A percentile compares a stretch with the other conserved stretches of the same genome.
Conservation (phyloP, 2,888 invertebrate genomes). For the Creontiades dilutus region DNA sequence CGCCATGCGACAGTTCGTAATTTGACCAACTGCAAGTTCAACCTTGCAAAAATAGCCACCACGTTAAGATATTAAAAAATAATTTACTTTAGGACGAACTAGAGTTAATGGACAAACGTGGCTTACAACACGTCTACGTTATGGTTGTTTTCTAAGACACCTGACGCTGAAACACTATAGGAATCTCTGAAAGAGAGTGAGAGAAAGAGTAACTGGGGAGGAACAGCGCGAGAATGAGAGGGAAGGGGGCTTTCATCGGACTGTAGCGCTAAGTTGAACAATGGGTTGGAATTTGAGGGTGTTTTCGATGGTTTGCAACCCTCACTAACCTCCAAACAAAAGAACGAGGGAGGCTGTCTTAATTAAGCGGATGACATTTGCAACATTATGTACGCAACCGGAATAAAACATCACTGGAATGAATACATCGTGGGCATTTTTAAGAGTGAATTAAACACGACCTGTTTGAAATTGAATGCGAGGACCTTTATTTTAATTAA, state of each 20-base stretch:
- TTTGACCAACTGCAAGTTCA: too few species aligned
- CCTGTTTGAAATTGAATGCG: conserved; percentile 5
- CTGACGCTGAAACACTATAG: neutral
- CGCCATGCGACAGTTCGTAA: too few species aligned
- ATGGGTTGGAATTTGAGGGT: conserved; percentile 23
- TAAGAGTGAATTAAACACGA: conserved; percentile 15
- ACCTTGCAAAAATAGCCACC: too few species aligned
- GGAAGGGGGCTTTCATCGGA: conserved; percentile 8
- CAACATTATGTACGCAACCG: conserved; percentile 36
- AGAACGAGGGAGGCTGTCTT: conserved; percentile 3
- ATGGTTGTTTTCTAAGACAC: neutral
- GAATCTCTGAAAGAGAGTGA: neutral
- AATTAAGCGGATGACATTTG: conserved; percentile 27
- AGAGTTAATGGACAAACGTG: neutral
- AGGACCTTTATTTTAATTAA: neutral
- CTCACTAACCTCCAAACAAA: conserved; percentile 22
- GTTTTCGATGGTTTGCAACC: conserved; percentile 38
- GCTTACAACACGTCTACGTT: neutral
- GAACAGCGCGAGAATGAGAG: neutral
- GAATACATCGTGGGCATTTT: neutral
- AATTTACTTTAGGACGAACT: too few species aligned
- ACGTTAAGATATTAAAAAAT: too few species aligned
- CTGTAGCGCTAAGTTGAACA: conserved; percentile 28
- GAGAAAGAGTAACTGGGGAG: too few species aligned
- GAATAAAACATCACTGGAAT: conserved; percentile 40